A percentile compares a stretch with the other conserved stretches of the same genome.
phyloP scores from a whole-genome alignment of 2,113 vertebrate genomes.

The Gambusia holbrooki region DNA sequence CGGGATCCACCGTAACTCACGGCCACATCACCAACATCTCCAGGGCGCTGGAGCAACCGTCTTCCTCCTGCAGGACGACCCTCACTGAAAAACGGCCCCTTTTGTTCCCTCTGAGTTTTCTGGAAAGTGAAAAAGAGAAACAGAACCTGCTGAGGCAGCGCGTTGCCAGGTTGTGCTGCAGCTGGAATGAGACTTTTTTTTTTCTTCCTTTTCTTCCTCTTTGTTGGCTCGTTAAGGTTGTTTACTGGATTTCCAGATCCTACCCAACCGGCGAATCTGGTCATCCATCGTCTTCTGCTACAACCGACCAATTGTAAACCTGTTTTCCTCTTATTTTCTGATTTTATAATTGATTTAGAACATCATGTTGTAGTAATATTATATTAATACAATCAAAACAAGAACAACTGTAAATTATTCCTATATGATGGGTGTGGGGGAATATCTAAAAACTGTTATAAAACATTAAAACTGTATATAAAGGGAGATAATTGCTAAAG shows the following conservation, averaged over 20 bases:
- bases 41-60: constrained; percentile 53
- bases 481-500: not conserved
- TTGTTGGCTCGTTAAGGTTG: constrained; percentile 23
- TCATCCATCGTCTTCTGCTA: not conserved
- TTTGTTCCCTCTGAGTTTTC: constrained; percentile 58
- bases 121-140: constrained; percentile 15
- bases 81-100: constrained; percentile 51
- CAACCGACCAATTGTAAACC: not conserved
- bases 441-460: not conserved
- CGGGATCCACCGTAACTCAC: constrained; percentile 33
- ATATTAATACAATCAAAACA: not conserved
- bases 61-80: constrained; percentile 31
- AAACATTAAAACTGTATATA: not conserved
- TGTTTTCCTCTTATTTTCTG: not conserved
- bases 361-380: not conserved
- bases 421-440: not conserved
- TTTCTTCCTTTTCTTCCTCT: not conserved
- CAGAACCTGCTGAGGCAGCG: constrained; percentile 29
- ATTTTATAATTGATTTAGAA: not conserved
- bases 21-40: constrained; percentile 49
- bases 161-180: constrained; percentile 65
- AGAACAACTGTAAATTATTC: not conserved
- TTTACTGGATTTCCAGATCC: constrained; percentile 32
- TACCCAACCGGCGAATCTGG: constrained; percentile 15
- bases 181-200: constrained; percentile 54